Conservation (phyloP, 2,888 invertebrate species). For the Loripinus fragilis region DNA sequence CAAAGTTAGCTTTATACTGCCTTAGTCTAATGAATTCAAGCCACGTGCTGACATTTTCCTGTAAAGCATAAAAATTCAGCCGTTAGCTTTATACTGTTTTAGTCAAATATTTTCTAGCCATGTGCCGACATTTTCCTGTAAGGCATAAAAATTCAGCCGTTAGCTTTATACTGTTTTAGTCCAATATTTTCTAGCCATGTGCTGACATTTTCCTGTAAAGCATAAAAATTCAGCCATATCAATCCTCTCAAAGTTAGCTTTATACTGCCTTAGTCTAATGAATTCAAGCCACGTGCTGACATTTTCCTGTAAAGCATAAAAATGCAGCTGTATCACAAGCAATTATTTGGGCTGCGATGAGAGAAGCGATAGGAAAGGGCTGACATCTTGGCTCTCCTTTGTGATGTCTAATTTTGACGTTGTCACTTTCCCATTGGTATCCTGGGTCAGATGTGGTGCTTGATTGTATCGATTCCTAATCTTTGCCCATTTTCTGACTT, state of each 20-base stretch:
- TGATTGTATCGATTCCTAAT: too few relatives aligned
- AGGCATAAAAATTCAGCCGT: too few relatives aligned
- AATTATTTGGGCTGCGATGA: too few relatives aligned
- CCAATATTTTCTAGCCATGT: conserved; percentile 77
- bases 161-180: conserved; percentile 72
- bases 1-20: conserved; percentile 71
- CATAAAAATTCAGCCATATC: too few relatives aligned
- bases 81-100: conserved; percentile 65
- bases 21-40: conserved; percentile 72
- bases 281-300: conserved; percentile 71
- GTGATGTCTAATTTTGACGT: too few relatives aligned
- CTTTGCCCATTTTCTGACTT: too few relatives aligned
- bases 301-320: conserved; percentile 59
- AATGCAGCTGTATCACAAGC: too few relatives aligned
- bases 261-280: conserved; percentile 75
- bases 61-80: neutral
- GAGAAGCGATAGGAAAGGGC: too few relatives aligned
- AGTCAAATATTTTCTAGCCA: conserved; percentile 78
- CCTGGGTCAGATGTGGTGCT: too few relatives aligned
- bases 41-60: conserved; percentile 74
- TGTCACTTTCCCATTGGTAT: too few relatives aligned
- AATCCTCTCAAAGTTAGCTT: too few relatives aligned
- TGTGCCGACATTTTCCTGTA: conserved; percentile 65
- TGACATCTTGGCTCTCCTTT: too few relatives aligned
- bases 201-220: conserved; percentile 63